Evolutionary conservation across 2,113 vertebrate genomes (phyloP).

Genomic region (Heterotilapia buettikoferi): DNA sequence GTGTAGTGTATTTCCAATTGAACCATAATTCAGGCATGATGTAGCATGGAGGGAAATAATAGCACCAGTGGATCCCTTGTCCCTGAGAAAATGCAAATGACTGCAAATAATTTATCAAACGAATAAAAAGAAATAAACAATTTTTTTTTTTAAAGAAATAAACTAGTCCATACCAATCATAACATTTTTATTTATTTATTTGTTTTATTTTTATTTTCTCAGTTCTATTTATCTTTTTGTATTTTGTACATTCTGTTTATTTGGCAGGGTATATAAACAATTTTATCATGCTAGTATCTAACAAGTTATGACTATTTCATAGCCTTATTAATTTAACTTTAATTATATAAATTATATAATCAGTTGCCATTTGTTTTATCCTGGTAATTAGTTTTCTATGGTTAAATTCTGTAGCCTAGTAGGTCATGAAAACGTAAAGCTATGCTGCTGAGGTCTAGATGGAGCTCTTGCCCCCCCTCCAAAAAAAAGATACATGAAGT

Average conservation of each 20-base stretch:
- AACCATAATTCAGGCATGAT: background rate
- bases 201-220: background rate
- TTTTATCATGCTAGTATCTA: background rate
- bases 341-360: background rate
- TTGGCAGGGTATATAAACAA: background rate
- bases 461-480: background rate
- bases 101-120: background rate
- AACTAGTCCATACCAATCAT: background rate
- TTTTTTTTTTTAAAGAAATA: background rate
- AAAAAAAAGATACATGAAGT: background rate
- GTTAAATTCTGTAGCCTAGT: background rate
- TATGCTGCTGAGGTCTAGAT: background rate
- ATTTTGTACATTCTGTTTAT: background rate
- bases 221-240: background rate
- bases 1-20: background rate
- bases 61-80: background rate
- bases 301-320: background rate
- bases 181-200: background rate
- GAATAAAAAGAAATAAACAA: background rate
- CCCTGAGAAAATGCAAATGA: background rate
- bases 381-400: background rate
- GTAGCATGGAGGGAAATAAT: background rate
- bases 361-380: background rate
- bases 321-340: background rate
- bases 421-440: rapidly evolving